Evolutionary conservation across 2,888 invertebrate genomes (phyloP).

Genomic region (Cataglyphis altisquamis): DNA sequence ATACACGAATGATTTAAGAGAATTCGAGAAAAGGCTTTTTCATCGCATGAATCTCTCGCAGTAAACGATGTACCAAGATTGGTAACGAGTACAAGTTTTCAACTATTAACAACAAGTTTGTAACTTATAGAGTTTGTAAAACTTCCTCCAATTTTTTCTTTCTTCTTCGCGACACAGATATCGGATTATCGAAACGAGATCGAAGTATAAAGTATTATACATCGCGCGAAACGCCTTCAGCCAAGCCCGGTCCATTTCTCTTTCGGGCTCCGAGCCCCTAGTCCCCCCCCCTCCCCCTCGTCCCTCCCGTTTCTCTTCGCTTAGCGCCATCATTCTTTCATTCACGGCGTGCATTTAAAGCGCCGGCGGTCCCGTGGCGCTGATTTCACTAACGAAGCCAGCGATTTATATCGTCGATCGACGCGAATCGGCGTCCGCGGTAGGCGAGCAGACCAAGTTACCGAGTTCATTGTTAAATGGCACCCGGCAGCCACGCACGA

Average conservation of each 20-base stretch:
- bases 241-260: slow-evolving; percentile 69
- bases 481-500: slow-evolving; percentile 72
- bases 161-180: not conserved
- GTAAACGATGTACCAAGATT: not conserved
- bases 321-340: slow-evolving; percentile 71
- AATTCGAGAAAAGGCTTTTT: slow-evolving; percentile 12
- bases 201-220: slow-evolving; percentile 59
- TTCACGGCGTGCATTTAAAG: slow-evolving; percentile 61
- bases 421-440: slow-evolving; percentile 61
- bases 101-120: slow-evolving; percentile 24
- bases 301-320: slow-evolving; percentile 62
- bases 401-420: slow-evolving; percentile 76
- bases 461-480: slow-evolving; percentile 69
- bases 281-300: not conserved
- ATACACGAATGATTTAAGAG: slow-evolving; percentile 18
- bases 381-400: slow-evolving; percentile 80
- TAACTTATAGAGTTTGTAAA: slow-evolving; percentile 7
- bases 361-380: slow-evolving; percentile 73
- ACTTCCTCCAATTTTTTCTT: not conserved
- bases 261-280: slow-evolving; percentile 48
- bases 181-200: slow-evolving; percentile 66
- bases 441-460: slow-evolving; percentile 64
- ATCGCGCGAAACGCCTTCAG: slow-evolving; percentile 66
- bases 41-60: not conserved
- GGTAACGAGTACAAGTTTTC: slow-evolving; percentile 34